Base-by-base conservation (phyloP, 2,797 vertebrate genomes). In the Acipenser oxyrinchus region DNA sequence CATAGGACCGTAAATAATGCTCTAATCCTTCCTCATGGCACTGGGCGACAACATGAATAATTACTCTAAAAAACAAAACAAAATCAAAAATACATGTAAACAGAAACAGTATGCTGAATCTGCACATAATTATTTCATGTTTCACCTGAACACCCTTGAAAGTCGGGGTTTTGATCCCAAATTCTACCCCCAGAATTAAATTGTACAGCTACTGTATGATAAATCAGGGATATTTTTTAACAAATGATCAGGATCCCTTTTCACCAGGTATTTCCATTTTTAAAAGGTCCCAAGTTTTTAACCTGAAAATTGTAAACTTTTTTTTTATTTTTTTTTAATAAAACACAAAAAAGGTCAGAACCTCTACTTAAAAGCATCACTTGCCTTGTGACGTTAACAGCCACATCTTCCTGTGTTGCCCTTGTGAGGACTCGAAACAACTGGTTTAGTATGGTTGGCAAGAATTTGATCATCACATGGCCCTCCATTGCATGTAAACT, bases 11-110 rank as follows among this genome's bases (percentile, higher is more conserved):
- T 74, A 99, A 79, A 79, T 95, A 95, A 83, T 93, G 93, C 74
- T 98, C 96, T 59, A 98, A 88, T 12, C 94, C 94, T 77, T 99
- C 95, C 77, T 98, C 95, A 2, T 99, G 96, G 80, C 97, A 99
- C 84, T 97, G 95, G 15, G 95, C 93, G 67, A 99, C 97, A 67
- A 99, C 87, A 72, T 99, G 97, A 69, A 98, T 94, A 87, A 99
- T 97, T 73, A 99, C 96, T 83, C 96, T 99, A 81, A 37, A 71
- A 37, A 37, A 5, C 37, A 37, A 37, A 37, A 37, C 37, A 37
- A 81, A 78, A 1, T 76, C 74, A 72, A 11, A 58, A 53, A 53
- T 8, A 12, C 52, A 53, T 53, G 52, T 12, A 53, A 53, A 53
- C 52, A 53, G 52, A 9, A 3, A 53, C 9, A 53, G 52, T 37